A percentile compares a stretch with the other conserved stretches of the same genome.
Evolutionary conservation across 2,113 vertebrate genomes (phyloP).

Genomic region (Ondatra zibethicus): DNA sequence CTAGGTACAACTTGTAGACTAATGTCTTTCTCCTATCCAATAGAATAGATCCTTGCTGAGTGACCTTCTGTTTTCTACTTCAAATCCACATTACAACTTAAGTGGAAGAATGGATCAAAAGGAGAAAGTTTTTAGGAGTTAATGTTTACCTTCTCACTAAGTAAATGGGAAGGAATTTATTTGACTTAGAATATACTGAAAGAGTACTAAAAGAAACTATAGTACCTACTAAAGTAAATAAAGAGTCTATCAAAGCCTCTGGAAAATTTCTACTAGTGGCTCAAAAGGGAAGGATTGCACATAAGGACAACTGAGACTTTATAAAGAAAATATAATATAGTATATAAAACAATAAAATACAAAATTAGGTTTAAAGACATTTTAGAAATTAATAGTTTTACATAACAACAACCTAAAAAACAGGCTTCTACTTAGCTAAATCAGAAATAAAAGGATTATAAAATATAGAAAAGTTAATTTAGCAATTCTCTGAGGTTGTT

Average conservation of each 20-base stretch:
- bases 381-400: slow-evolving; percentile 6
- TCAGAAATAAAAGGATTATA: not conserved
- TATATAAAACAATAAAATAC: not conserved
- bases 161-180: not conserved
- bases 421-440: not conserved
- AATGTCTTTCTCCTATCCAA: not conserved
- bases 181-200: not conserved
- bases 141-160: slow-evolving; percentile 53
- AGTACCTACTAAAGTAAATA: slow-evolving; percentile 24
- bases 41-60: slow-evolving; percentile 20
- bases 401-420: slow-evolving; percentile 29
- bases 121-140: not conserved
- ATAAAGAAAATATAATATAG: slow-evolving; percentile 40
- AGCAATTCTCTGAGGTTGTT: not conserved
- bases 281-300: slow-evolving; percentile 40
- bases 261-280: slow-evolving; percentile 26
- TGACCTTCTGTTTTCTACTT: slow-evolving; percentile 51
- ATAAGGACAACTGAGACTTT: slow-evolving; percentile 11
- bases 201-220: not conserved
- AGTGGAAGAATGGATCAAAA: slow-evolving; percentile 5
- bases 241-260: not conserved
- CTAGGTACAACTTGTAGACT: not conserved
- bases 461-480: slow-evolving; percentile 9
- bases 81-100: slow-evolving; percentile 11
- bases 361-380: not conserved